Evolutionary conservation across 2,113 vertebrate genomes (phyloP).

Genomic region (Tyto alba): DNA sequence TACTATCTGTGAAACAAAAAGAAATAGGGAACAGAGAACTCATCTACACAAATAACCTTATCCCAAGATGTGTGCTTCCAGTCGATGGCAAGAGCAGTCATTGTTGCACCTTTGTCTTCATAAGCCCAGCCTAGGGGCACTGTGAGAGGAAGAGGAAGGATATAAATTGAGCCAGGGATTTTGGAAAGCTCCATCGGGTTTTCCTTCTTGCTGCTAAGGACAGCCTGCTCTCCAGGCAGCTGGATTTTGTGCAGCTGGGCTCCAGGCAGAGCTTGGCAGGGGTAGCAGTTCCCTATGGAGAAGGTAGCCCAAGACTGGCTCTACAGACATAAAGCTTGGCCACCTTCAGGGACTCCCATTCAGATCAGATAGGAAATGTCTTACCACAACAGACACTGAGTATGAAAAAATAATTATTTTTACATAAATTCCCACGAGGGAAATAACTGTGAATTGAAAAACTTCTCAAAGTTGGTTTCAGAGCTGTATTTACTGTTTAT

Average conservation of each 20-base stretch:
- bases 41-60: background rate
- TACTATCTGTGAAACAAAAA: background rate
- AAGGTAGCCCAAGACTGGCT: background rate
- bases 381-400: background rate
- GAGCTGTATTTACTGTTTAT: slow-evolving; percentile 45
- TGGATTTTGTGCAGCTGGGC: background rate
- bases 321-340: background rate
- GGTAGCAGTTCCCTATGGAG: background rate
- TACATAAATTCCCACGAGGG: slow-evolving; percentile 14
- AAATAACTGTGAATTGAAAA: slow-evolving; percentile 19
- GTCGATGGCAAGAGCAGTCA: background rate
- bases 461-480: background rate
- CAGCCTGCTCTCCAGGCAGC: background rate
- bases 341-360: background rate
- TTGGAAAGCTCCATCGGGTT: background rate
- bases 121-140: background rate
- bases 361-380: background rate
- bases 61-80: background rate
- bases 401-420: slow-evolving; percentile 35
- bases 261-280: background rate
- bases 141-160: background rate
- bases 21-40: background rate
- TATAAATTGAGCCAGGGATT: background rate
- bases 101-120: background rate
- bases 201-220: background rate